Evolutionary conservation across 2,797 vertebrate genomes (phyloP).

Genomic region (Crypturellus tataupa): DNA sequence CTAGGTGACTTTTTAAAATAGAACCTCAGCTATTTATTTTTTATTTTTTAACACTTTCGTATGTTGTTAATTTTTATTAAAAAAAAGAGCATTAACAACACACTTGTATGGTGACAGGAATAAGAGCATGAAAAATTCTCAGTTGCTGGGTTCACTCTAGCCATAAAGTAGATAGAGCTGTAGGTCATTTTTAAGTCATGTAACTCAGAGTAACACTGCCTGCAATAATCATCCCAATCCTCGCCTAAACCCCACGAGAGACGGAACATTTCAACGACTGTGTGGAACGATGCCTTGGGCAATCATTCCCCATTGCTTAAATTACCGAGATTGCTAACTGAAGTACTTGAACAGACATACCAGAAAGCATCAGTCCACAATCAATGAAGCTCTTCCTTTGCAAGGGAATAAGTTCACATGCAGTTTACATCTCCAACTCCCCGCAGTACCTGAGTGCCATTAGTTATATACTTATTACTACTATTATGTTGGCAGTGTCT

Average conservation of each 20-base stretch:
- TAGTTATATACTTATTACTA: not conserved
- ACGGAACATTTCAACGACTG: too few relatives aligned
- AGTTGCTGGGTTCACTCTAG: not conserved
- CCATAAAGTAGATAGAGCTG: not conserved
- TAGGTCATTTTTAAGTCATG: not conserved
- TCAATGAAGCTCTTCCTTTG: not conserved
- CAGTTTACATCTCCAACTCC: not conserved
- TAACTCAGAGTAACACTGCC: not conserved
- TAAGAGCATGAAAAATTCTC: not conserved
- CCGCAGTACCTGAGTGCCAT: not conserved
- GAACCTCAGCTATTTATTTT: not conserved
- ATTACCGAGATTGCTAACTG: not conserved
- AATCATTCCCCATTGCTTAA: not conserved
- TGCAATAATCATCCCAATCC: not conserved
- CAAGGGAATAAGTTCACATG: rapidly evolving
- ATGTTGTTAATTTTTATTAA: not conserved
- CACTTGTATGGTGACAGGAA: not conserved
- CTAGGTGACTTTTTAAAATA: not conserved
- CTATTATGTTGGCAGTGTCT: not conserved
- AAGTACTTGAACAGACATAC: not conserved
- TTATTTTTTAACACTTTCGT: not conserved
- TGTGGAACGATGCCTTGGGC: not conserved
- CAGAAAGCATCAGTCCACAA: not conserved
- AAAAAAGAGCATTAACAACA: not conserved
- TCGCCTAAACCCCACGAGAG: not conserved